Evolutionary conservation across 2,888 invertebrate species (phyloP), one percentile per base, ranked within the genome.

Genomic region (Apeira syringaria): DNA sequence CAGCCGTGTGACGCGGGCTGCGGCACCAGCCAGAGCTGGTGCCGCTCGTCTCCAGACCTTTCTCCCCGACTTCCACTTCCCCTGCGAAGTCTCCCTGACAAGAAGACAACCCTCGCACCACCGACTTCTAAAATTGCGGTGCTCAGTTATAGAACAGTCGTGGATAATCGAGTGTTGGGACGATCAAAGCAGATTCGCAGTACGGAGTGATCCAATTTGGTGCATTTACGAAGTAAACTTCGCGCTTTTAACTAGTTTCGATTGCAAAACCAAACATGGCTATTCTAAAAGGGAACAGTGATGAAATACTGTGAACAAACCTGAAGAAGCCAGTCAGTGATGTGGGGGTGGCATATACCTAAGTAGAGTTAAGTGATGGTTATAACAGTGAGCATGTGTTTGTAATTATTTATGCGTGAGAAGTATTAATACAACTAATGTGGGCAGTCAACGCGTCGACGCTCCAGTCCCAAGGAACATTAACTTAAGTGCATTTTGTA

Each of bases 1-100:
- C 85, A 34, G 65, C 67, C 45, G 87, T 87, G 83, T 90, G 90
- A 90, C 90, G 80, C 76, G 84, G 80, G 87, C 86, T 73, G 86
- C 84, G 87, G 87, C 88, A 68, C 84, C 88, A 85, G 86, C 83
- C 74, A 51, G 90, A 88, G 79, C 89, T 89, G 85, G 88, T 86
- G 84, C 90, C 90, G 84, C 89, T 89, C 50, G 77, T 84, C 70
- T 30, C 64, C 68, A 22, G 54, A 20, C 59, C 61, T 34, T 59
- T 61, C 58, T 66, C 73, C 8, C 71, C 74, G 46, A 42, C 68
- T 38, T 57, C 62, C 18, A 50, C 59, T 22, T 61, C 68, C 18
- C 56, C 64, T 8, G 40, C 52, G 22, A 58, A 56, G 34, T 39
- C 59, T n/a, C 77, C 86, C 66, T 86, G 85, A 85, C 85, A 61